Evolutionary conservation across 2,113 vertebrate species (phyloP), one percentile per base, ranked within the genome.

Genomic region (Clarias batrachus): DNA sequence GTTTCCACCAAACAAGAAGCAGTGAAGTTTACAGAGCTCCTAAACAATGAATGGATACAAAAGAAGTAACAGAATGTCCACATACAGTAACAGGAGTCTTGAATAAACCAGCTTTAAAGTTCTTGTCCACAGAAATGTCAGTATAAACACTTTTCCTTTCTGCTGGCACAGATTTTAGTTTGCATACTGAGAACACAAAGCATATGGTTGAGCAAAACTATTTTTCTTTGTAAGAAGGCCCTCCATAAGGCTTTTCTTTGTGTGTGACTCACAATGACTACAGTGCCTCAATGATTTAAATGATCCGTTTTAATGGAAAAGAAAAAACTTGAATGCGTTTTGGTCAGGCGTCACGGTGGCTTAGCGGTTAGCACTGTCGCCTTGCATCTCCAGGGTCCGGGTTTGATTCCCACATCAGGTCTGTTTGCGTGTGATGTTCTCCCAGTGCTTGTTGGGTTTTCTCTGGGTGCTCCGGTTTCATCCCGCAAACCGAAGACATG

Each of bases 11-110:
- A 80, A 80, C 19, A 80, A 60, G 27, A 4, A 60, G 19, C 57
- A 33, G 4, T 80, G 57, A 37, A 33, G 4, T 80, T 80, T 80
- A 80, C 78, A 80, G 56, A 80, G 30, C 19, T 62, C 37, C 78
- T 80, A 80, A 80, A 80, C 19, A 60, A 17, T 37, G 27, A 30
- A 60, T 23, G 78, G 30, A 62, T 59, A 30, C n/a, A 79, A 80
- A 21, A 79, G n/a, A 10, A 6, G 21, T 23, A 76, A 52, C 13
- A 78, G 13, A 56, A 13, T 27, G 74, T 52, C 23, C 41, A n/a
- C 23, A 25, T 9, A 16, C 62, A 27, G 17, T 77, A 79, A 59
- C n/a, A 60, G 30, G 3, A 37, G 78, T 33, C 17, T 27, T 33
- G 27, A 52, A 4, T 48, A 52, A 48, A 48, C 23, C 23, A n/a